Evolutionary conservation across 2,888 invertebrate species (phyloP).

Genomic region (Drosophila monieri): DNA sequence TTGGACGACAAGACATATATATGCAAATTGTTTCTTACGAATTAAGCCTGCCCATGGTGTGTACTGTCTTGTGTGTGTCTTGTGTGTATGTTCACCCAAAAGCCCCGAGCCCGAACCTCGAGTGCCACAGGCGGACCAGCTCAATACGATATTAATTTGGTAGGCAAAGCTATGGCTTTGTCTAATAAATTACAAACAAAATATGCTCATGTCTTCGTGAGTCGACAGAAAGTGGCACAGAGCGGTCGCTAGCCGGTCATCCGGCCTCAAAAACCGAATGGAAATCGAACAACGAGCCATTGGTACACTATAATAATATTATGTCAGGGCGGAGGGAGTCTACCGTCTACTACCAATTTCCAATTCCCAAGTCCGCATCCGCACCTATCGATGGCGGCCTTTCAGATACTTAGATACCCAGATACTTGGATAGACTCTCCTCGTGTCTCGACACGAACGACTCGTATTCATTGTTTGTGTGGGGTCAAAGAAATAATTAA

Average conservation of each 20-base stretch:
- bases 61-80: not conserved
- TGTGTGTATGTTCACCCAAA: no score
- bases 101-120: not conserved
- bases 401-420: slow-evolving; percentile 42
- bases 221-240: slow-evolving; percentile 73
- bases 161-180: slow-evolving; percentile 74
- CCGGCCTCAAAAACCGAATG: slow-evolving; percentile 29
- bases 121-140: not conserved
- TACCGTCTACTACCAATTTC: not conserved
- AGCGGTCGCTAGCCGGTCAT: slow-evolving; percentile 2
- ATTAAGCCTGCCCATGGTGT: slow-evolving; percentile 49
- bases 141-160: slow-evolving; percentile 68
- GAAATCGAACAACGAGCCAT: slow-evolving; percentile 45
- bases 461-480: slow-evolving; percentile 53
- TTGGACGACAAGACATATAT: slow-evolving; percentile 69
- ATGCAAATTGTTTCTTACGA: slow-evolving; percentile 82
- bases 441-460: slow-evolving; percentile 27
- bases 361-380: slow-evolving; percentile 36
- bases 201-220: slow-evolving; percentile 77
- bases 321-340: slow-evolving; percentile 58
- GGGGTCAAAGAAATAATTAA: slow-evolving; percentile 80
- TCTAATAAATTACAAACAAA: slow-evolving; percentile 81
- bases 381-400: slow-evolving; percentile 40
- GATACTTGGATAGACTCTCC: slow-evolving; percentile 26
- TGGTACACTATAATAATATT: slow-evolving; percentile 75